Evolutionary conservation across 2,113 vertebrate genomes (phyloP), one percentile per base, ranked within the genome.

Genomic region (Cyanoderma ruficeps): DNA sequence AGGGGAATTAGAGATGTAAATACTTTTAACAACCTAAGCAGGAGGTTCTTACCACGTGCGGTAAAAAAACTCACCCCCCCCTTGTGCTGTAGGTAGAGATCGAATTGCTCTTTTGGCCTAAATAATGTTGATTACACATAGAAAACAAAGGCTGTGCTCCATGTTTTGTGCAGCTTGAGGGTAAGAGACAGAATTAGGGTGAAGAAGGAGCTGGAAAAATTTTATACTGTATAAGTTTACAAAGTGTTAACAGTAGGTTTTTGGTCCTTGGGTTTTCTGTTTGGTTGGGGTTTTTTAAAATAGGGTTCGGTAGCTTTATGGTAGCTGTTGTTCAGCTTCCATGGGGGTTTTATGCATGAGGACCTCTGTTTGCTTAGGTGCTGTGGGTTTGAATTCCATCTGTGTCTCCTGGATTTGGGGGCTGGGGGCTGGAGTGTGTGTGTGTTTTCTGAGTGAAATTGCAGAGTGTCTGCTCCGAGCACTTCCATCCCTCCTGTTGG

Each of bases 401-500:
- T 60, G 56, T 74, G 50, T 49, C 76, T 69, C 90, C 49, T 68
- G 50, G 84, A 41, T 76, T 74, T 84, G 72, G 30, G 75, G 49
- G 13, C 19, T 82, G 71, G 59, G 47, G 22, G 84, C 50, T 97
- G 71, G 37, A 65, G 21, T 20, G 31, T 37, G 15, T 88, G 41
- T 87, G 84, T 90, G 59, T 68, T 94, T 76, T 93, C 90, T 53
- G 68, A 87, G 71, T 24, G 84, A 93, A 93, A 84, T 86, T 17
- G 17, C 2, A 0, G 16, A 35, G 25, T 86, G 64, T 74, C 95
- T 88, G 46, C 68, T 83, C 79, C 50, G 90, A 72, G 72, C 44
- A 17, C 20, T 20, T 24, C 59, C 4, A 0, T 44, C 30, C 39
- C 78, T 77, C 37, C 70, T 44, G 35, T 2, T 87, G 82, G 44